Evolutionary conservation across 1,140 invertebrate genomes (phyloP), one percentile per base, ranked within the genome.

Genomic region (Ostrea edulis): DNA sequence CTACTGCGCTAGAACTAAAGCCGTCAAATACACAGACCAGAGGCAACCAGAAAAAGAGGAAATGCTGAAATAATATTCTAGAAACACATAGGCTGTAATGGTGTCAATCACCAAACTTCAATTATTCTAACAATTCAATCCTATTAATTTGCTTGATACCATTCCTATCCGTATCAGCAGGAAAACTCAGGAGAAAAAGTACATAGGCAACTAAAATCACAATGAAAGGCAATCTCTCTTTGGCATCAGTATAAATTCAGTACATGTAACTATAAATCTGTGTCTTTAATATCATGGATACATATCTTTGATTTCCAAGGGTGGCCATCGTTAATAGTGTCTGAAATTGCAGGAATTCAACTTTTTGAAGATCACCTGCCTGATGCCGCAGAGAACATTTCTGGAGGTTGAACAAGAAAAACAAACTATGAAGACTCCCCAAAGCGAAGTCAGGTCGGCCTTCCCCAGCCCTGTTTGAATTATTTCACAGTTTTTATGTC

Each of bases 351-450:
- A 77, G 29, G 68, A 29, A 77, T 29, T 77, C 29, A 29, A 29
- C 25, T 25, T 62, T 62, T 77, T 25, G 12, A 77, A 29, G 29
- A 77, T 77, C 68, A 77, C 68, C 68, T 77, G 68, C 68, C 12
- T 77, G 0, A 77, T 77, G 58, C 14, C 11, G 29, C 68, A 29
- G 68, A 77, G 29, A 77, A 35, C 25, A 35, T 22, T 8, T 22
- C 25, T 29, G 11, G 68, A 29, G 25, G 25, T 29, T 35, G 68
- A 35, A 22, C 14, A 29, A 77, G 22, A 77, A 29, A 11, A 77
- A 77, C 68, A 77, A 77, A 77, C 25, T 35, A 2, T 35, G 14
- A 25, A 29, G 68, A 77, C 68, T 77, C 35, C 68, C 68, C 68
- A 77, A 77, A 25, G 4, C 2, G 68, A 77, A 77, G 68, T 25